Base-by-base conservation (phyloP, 2,797 vertebrate genomes). In the Siniperca undulata region DNA sequence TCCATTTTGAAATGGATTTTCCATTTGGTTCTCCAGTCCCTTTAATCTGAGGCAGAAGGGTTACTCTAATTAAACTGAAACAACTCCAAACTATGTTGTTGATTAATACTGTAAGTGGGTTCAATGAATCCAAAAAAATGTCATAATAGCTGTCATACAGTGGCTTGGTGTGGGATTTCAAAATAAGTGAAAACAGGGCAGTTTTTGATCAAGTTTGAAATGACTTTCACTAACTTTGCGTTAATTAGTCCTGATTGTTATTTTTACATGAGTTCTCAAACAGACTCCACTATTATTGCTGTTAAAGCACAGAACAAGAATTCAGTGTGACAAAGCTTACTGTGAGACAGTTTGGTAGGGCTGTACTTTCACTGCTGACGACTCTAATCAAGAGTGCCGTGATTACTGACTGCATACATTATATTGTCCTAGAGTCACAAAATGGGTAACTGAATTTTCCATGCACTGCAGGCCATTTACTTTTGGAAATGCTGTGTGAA, bases 311-410 rank as follows among this genome's bases (percentile, higher is more conserved):
- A 68, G 27, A 59, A 64, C 36, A 34, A 56, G 24, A 64, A 78
- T 74, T 52, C 10, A 58, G 9, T 61, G 64, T 70, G 76, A 77
- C 69, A 78, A 70, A 67, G 73, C 46, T 80, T 74, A 66, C 69
- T 0, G 5, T 55, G 60, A 73, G 66, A 81, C 67, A 48, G 58
- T 72, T 68, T 71, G 42, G 22, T 56, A 34, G 40, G 24, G 53
- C 30, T 53, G 44, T 16, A 56, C 34, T 67, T 55, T 68, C 48
- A 36, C 65, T 52, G 42, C 74, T 58, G 46, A 58, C 77, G 42
- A 19, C 24, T 69, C 40, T 36, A 44, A 75, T 72, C 64, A 56
- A 48, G 42, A 60, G 38, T 4, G n/a, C 27, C 0, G 30, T 40
- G 53, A 61, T 66, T 66, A 75, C 53, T 55, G 71, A 70, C 75